Conservation (phyloP, 2,113 vertebrate species). For the Reinhardtius hippoglossoides region DNA sequence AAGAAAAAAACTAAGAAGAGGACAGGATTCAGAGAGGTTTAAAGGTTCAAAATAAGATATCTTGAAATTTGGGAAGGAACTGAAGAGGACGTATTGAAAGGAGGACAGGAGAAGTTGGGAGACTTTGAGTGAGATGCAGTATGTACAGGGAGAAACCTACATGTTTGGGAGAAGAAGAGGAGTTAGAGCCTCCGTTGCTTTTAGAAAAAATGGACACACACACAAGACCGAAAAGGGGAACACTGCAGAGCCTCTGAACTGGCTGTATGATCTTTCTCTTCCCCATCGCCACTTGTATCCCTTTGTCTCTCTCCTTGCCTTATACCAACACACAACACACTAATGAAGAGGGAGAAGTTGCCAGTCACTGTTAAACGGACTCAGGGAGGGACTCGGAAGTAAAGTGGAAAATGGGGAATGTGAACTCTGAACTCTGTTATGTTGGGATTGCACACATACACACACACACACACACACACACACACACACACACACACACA, state of each 20-base stretch:
- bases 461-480: conserved; percentile 15
- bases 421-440: conserved; percentile 48
- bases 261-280: conserved; percentile 45
- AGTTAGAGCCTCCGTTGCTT: conserved; percentile 36
- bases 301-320: conserved; percentile 68
- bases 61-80: conserved; percentile 41
- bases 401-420: conserved; percentile 25
- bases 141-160: conserved; percentile 66
- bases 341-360: conserved; percentile 40
- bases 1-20: conserved; percentile 8
- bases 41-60: conserved; percentile 33
- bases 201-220: conserved; percentile 33
- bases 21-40: conserved; percentile 33
- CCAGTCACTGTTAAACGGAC: conserved; percentile 57
- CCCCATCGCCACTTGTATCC: conserved; percentile 43
- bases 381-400: conserved; percentile 50
- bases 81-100: conserved; percentile 21
- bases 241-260: conserved; percentile 55
- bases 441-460: conserved; percentile 35
- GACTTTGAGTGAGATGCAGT: conserved; percentile 65
- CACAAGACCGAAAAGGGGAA: conserved; percentile 39
- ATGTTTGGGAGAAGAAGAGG: conserved; percentile 53
- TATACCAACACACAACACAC: conserved; percentile 55
- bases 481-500: conserved; percentile 28
- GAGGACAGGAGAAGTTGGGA: conserved; percentile 38